Base-by-base conservation (phyloP, 2,113 vertebrate genomes). In the Leuciscus idus region DNA sequence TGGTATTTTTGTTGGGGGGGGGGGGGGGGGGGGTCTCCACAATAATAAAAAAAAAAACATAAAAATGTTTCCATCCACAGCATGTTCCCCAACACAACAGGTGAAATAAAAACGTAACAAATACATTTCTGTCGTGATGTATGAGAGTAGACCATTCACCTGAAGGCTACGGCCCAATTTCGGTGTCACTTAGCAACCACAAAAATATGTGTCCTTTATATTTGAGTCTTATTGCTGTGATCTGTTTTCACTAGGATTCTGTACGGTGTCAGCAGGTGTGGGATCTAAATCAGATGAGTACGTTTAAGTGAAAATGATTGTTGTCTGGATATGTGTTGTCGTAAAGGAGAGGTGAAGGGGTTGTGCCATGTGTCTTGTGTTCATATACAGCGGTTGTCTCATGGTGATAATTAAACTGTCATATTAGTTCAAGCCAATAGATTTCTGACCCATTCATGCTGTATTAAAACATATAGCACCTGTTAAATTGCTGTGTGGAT, bases 121-220 rank as follows among this genome's bases (percentile, higher is more conserved):
- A 80, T 39, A 78, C 28, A 64, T 81, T 64, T 66, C 64, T 83
- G 13, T 46, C 33, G 19, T 59, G 77, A 66, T 86, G 57, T 74
- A 84, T 52, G 81, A 80, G 74, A 83, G 57, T 36, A 78, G 62
- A 80, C 64, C 23, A 72, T 76, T 64, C 57, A 64, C 81, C 87
- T 83, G 81, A 88, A 84, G 84, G 84, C 85, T 83, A 46, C 7
- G 26, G 86, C 80, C 21, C 59, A 48, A 50, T 11, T 76, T 52
- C 61, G 30, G 52, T 81, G 82, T 88, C 81, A 66, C 86, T 87
- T 85, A 59, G 64, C 82, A 87, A 85, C 86, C 79, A 78, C 72
- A 72, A 73, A 81, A 88, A 85, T 79, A 68, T 83, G 30, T 84
- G 77, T 83, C 75, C 74, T 79, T 86, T 82, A 76, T 76, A 70